These are phyloP conservation scores for Vireo griseus DNA, from an alignment of 2,797 vertebrate genomes.

Conservation along the genomic window DNA sequence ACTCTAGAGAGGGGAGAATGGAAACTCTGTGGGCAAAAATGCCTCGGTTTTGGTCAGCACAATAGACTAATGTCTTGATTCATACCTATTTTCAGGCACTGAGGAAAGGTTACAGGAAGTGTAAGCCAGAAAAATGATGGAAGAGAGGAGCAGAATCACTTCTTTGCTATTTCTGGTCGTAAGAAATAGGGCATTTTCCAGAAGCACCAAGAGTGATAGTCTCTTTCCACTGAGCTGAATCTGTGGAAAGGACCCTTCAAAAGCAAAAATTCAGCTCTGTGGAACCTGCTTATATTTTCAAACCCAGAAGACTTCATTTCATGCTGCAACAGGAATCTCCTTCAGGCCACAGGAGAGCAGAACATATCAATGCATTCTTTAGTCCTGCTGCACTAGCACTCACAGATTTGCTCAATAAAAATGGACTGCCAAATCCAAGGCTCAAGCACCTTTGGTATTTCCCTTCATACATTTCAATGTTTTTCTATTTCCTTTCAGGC, in stretches of 20 bases:
- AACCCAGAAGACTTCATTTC: background rate
- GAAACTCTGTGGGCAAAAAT: background rate
- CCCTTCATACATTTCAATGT: background rate
- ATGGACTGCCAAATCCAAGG: background rate
- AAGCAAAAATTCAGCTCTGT: background rate
- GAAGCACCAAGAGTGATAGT: background rate
- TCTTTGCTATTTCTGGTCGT: background rate
- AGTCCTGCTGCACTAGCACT: background rate
- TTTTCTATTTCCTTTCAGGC: background rate
- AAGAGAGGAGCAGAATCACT: background rate
- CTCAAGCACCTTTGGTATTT: background rate
- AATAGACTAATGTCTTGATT: background rate
- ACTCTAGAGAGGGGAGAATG: background rate
- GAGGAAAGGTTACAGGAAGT: background rate
- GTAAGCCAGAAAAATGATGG: background rate
- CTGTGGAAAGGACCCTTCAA: background rate
- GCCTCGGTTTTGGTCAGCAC: background rate
- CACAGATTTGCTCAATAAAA: background rate
- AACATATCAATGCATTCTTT: background rate
- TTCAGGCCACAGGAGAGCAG: background rate
- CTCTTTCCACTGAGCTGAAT: background rate
- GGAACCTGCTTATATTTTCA: background rate
- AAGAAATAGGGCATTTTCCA: background rate
- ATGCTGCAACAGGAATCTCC: background rate
- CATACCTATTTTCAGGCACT: background rate